Evolutionary conservation across 2,888 invertebrate genomes (phyloP).

Genomic region (Cheilosia vernalis): DNA sequence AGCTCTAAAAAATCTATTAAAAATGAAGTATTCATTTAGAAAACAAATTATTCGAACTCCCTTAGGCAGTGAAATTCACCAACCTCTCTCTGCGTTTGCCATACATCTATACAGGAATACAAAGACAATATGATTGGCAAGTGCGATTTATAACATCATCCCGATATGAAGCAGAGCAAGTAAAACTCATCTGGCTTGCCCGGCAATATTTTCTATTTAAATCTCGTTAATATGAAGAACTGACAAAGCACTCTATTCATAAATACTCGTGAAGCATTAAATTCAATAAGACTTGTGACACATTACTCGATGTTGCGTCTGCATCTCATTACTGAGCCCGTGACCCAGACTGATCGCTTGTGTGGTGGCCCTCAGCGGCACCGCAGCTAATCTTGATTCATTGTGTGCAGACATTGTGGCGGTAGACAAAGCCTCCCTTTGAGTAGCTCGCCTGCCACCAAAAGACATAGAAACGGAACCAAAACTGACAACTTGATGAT

Average conservation of each 20-base stretch:
- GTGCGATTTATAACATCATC: too few relatives aligned
- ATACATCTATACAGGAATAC: too few relatives aligned
- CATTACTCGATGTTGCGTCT: slow-evolving; percentile 1
- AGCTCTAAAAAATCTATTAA: too few relatives aligned
- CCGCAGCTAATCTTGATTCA: slow-evolving; percentile 42
- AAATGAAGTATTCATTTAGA: too few relatives aligned
- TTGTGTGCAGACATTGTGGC: slow-evolving; percentile 31
- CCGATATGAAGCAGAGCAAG: too few relatives aligned
- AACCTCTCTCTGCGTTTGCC: too few relatives aligned
- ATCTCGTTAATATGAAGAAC: not conserved
- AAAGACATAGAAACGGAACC: slow-evolving; percentile 21
- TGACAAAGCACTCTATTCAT: slow-evolving; percentile 24
- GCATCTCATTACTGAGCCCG: slow-evolving; percentile 15
- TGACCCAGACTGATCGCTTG: slow-evolving; percentile 26
- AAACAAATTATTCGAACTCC: too few relatives aligned
- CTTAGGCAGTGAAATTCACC: too few relatives aligned
- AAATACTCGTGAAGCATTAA: not conserved
- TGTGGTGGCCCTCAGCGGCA: slow-evolving; percentile 32
- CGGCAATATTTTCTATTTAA: too few relatives aligned
- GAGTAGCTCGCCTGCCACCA: not conserved
- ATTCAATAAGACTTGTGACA: slow-evolving; percentile 32
- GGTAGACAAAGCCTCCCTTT: slow-evolving; percentile 51
- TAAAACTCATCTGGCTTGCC: too few relatives aligned
- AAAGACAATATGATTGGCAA: too few relatives aligned
- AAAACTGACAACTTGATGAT: slow-evolving; percentile 34